Conservation (phyloP, 2,113 vertebrate species). For the Protobothrops flavoviridis region DNA sequence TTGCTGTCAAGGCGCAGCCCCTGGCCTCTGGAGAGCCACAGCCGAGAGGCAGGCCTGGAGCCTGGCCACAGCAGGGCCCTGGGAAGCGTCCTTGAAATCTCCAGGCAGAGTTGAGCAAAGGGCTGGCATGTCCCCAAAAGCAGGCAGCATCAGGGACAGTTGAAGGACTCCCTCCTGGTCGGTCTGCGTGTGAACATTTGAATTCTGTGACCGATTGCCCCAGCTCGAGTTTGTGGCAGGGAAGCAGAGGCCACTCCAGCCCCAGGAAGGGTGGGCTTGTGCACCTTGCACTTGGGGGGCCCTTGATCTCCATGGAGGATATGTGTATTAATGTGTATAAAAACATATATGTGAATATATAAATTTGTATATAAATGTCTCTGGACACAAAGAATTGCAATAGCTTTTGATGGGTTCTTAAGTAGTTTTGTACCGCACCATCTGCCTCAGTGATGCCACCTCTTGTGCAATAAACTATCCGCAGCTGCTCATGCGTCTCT, state of each 20-base stretch:
- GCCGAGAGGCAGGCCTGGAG: not conserved
- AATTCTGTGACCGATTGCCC: not conserved
- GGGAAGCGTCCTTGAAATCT: not conserved
- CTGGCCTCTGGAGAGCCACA: not conserved
- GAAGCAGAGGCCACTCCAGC: not conserved
- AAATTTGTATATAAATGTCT: constrained; percentile 33
- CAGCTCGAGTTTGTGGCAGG: not conserved
- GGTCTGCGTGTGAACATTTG: too few species aligned
- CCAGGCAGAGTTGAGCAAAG: not conserved
- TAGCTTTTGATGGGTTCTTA: constrained; percentile 38
- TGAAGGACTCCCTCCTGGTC: not conserved
- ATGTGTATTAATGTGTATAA: not conserved
- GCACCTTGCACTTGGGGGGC: not conserved
- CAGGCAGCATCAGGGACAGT: not conserved
- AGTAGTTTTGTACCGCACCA: constrained; percentile 54
- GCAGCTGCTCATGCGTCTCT: constrained; percentile 58
- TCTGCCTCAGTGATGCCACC: constrained; percentile 57
- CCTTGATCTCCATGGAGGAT: not conserved
- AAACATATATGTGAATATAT: not conserved
- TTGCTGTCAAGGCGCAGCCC: not conserved
- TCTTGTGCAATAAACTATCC: constrained; percentile 78
- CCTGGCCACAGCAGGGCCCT: not conserved
- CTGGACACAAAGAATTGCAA: not conserved
- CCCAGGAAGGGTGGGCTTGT: not conserved
- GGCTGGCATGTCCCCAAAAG: not conserved